Evolutionary conservation across 2,797 vertebrate species (phyloP), one percentile per base, ranked within the genome.

Genomic region (Allobates femoralis): DNA sequence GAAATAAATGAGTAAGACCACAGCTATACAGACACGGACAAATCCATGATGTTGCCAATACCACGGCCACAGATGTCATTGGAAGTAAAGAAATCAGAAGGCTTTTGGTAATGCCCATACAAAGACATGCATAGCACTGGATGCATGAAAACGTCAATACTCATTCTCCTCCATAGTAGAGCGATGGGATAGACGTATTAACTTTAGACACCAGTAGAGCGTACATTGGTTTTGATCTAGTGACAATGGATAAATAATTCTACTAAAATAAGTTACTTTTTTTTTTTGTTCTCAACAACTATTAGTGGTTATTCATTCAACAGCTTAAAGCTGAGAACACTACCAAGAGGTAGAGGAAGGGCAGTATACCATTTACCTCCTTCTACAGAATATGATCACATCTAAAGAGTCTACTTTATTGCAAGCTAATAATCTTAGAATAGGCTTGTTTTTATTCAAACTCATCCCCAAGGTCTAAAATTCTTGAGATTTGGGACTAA

Each of bases 291-390:
- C 66, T 56, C 23, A 89, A 67, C 89, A 85, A 91, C 87, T 89
- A 84, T 94, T 95, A 97, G 96, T 97, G 96, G 96, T 97, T 96
- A 95, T 93, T 93, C 86, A 91, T 89, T 90, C 89, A 92, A 91
- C 90, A 93, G 88, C 90, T 90, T 91, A 89, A 87, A 90, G 90
- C 89, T 90, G 89, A 92, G 90, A 81, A 90, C 87, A 71, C 89
- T 91, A 90, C 81, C 83, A 76, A 85, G 8, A 58, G 30, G 34
- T 37, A 41, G 56, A 41, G 23, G 55, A 41, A 89, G 19, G 51
- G 55, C 18, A 79, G 53, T 19, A 64, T n/a, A 41, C 21, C 50
- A 34, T 16, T 18, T 16, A 34, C 58, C 23, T 18, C 16, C 34
- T 50, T 37, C 34, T 71, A 51, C 26, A 79, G 15, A 23, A 73